Conservation (phyloP, 2,113 vertebrate species). For the Recurvirostra avosetta region DNA sequence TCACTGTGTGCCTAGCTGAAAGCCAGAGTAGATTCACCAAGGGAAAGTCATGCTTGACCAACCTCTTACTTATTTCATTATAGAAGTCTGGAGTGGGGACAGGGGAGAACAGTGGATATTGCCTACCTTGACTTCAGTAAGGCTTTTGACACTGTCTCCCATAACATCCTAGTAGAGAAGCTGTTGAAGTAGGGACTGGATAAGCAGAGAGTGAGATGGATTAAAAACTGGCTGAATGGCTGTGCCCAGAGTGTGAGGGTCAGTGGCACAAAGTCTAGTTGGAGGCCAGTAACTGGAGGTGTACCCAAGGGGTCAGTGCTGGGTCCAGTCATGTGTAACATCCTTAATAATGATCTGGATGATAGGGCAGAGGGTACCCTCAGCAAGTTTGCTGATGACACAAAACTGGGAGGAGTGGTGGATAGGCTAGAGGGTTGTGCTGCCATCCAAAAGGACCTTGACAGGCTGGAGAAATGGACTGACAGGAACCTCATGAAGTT, state of each 20-base stretch:
- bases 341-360: not conserved
- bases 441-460: not conserved
- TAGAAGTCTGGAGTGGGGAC: not conserved
- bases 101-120: not conserved
- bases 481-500: not conserved
- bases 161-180: not conserved
- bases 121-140: not conserved
- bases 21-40: not conserved
- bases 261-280: not conserved
- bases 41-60: not conserved
- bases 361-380: not conserved
- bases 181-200: not conserved
- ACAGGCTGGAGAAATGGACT: not conserved
- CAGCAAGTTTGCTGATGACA: not conserved
- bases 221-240: not conserved
- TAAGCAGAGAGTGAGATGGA: not conserved
- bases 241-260: not conserved
- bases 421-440: not conserved
- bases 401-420: not conserved
- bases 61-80: not conserved
- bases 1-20: not conserved
- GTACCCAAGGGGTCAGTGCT: not conserved
- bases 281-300: not conserved
- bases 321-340: not conserved
- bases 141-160: not conserved